A percentile compares a stretch with the other conserved stretches of the same genome.
These are phyloP conservation scores for Drosophila ficusphila DNA, from an alignment of 1,140 invertebrate genomes.

Conservation along the genomic window DNA sequence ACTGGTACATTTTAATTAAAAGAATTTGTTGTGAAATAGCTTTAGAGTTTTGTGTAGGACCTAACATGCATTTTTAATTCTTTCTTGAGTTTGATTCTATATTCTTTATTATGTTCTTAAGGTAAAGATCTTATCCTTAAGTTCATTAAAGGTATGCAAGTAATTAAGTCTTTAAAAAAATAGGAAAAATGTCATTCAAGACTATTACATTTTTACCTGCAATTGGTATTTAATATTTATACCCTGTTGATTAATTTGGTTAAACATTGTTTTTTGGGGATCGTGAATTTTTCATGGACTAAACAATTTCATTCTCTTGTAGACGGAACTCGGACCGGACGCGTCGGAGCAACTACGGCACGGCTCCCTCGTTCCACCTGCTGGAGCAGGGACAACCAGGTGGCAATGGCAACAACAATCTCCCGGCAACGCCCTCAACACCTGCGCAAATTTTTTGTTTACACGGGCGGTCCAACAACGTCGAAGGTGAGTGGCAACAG, in stretches of 20 bases:
- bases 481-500: conserved; percentile 61
- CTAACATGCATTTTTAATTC: too few relatives aligned
- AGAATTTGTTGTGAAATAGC: conserved; percentile 22
- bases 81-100: background rate
- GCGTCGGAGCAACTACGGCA: conserved; percentile 61
- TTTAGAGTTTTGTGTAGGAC: too few relatives aligned
- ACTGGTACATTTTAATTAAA: conserved; percentile 31
- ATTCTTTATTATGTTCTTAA: too few relatives aligned
- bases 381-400: conserved; percentile 18
- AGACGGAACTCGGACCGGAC: conserved; percentile 28
- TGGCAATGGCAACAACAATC: conserved; percentile 67
- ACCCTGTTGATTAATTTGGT: background rate
- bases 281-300: background rate
- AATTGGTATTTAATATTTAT: background rate
- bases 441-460: conserved; percentile 76
- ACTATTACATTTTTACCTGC: too few relatives aligned
- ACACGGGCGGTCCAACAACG: conserved; percentile 71
- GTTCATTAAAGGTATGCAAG: too few relatives aligned
- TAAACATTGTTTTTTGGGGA: background rate
- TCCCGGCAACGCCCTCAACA: conserved; percentile 46
- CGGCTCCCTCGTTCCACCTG: conserved; percentile 48
- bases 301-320: conserved; percentile 7
- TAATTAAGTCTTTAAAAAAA: too few relatives aligned
- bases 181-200: too few relatives aligned
- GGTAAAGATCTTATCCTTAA: too few relatives aligned